Percentiles rank a stretch among this genome's conserved stretches.
Evolutionary conservation across 2,113 vertebrate species (phyloP).

Genomic region (Chaetodon auriga): DNA sequence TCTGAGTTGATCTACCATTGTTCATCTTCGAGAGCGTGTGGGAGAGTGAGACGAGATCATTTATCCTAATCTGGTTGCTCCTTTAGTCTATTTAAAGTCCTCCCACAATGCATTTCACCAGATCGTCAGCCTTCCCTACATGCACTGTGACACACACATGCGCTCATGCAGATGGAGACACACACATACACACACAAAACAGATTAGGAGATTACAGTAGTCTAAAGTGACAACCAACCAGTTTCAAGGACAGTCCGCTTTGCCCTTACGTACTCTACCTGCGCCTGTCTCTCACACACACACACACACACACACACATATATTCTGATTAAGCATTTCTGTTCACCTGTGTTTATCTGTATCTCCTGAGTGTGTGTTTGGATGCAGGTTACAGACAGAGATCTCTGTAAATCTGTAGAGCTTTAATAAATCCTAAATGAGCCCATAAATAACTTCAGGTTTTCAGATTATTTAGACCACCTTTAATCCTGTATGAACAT

Average conservation of each 20-base stretch:
- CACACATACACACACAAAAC: not conserved
- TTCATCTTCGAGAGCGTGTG: not conserved
- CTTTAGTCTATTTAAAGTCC: conserved; percentile 65
- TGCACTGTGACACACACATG: conserved; percentile 10
- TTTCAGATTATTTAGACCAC: not conserved
- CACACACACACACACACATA: not conserved
- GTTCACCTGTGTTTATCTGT: not conserved
- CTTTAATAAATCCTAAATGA: not conserved
- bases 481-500: not conserved
- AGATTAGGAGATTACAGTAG: conserved; percentile 82
- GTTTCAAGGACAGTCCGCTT: conserved; percentile 66
- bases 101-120: conserved; percentile 72
- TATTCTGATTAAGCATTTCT: not conserved
- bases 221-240: conserved; percentile 60
- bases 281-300: not conserved
- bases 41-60: not conserved
- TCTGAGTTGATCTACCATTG: not conserved
- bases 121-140: conserved; percentile 45
- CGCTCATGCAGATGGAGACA: not conserved
- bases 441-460: not conserved
- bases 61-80: conserved; percentile 52
- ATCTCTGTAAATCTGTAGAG: not conserved
- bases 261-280: conserved; percentile 44
- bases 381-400: not conserved
- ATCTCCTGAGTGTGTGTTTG: not conserved